Conservation (phyloP, 1,140 invertebrate species). For the Octopus bimaculoides region DNA sequence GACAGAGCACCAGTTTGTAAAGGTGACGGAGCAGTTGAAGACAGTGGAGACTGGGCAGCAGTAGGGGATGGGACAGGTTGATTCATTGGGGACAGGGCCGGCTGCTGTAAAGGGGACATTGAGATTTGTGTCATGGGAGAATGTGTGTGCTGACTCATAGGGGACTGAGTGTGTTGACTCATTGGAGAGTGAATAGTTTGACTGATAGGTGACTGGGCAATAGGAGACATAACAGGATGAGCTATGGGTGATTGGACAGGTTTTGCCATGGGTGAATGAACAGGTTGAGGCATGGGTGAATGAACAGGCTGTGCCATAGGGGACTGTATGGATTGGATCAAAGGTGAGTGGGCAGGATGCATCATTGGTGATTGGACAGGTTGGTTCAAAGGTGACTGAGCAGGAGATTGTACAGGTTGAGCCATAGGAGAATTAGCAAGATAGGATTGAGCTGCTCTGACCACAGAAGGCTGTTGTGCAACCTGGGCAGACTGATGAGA, state of each 20-base stretch:
- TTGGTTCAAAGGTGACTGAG: background rate
- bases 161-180: background rate
- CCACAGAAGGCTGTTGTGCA: background rate
- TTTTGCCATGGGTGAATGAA: background rate
- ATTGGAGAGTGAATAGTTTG: background rate
- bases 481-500: background rate
- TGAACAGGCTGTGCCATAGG: background rate
- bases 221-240: background rate
- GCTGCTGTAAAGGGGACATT: background rate
- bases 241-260: background rate
- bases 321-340: background rate
- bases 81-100: background rate
- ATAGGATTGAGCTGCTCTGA: background rate
- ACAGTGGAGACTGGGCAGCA: background rate
- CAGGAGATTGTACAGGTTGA: background rate
- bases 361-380: background rate
- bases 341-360: background rate
- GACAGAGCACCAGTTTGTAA: background rate
- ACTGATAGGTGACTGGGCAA: background rate
- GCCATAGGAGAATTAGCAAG: background rate
- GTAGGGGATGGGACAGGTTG: background rate
- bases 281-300: background rate
- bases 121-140: background rate
- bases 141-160: constrained; percentile 1
- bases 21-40: background rate